Conservation (phyloP, 2,113 vertebrate genomes). For the Coptodon rendalli region DNA sequence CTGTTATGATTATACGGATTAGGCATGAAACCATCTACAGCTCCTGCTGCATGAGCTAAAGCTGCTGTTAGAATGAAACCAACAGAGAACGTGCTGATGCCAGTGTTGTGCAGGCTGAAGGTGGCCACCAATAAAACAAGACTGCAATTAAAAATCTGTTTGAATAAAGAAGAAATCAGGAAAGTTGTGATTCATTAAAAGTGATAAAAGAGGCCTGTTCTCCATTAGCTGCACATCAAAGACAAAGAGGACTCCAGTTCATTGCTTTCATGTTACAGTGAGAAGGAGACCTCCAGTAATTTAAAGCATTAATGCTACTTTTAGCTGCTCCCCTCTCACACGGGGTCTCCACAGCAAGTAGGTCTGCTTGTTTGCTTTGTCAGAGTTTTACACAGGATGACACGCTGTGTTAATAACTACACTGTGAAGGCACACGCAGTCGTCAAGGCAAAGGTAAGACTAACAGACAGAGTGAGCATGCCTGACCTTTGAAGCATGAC, state of each 20-base stretch:
- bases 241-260: not conserved
- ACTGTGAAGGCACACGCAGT: not conserved
- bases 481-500: slow-evolving; percentile 47
- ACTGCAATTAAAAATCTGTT: not conserved
- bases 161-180: too few species aligned
- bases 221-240: not conserved
- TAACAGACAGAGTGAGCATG: not conserved
- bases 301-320: not conserved
- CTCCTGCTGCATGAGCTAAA: not conserved
- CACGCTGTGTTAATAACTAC: not conserved
- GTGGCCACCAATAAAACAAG: not conserved
- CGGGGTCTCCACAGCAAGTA: not conserved
- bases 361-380: not conserved
- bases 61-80: not conserved
- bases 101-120: not conserved
- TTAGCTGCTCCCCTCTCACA: not conserved
- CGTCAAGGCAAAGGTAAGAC: not conserved
- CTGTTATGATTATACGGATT: not conserved
- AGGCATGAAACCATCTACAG: not conserved
- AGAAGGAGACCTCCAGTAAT: not conserved
- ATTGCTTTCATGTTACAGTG: not conserved
- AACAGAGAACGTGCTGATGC: not conserved
- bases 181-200: not conserved
- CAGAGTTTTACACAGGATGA: not conserved
- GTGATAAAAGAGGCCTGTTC: not conserved